Evolutionary conservation across 2,797 vertebrate genomes (phyloP), one percentile per base, ranked within the genome.

Genomic region (Anomalospiza imberbis): DNA sequence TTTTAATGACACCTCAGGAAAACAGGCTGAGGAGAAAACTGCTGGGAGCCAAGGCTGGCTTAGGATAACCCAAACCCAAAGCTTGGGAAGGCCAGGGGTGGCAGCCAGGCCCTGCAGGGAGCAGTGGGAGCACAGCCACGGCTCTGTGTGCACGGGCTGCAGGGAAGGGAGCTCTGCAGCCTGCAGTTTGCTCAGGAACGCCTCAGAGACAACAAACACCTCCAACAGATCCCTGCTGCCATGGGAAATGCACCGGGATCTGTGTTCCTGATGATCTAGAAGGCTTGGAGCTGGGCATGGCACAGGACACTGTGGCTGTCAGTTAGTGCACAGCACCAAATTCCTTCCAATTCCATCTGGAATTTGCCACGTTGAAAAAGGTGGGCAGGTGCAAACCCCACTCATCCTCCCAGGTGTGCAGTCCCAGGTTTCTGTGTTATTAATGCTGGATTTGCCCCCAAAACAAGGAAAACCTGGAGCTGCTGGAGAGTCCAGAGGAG

Each of bases 391-490:
- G 17, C 15, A 60, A 80, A 62, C 2, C 17, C 42, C 42, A 16
- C 70, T 31, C 9, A 0, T 5, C 7, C 38, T 50, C 61, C 26
- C 1, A 2, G 40, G 20, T 4, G 2, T 44, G 66, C 57, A 40
- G 8, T 16, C 2, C 20, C 47, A 12, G 22, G 15, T 22, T 32
- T n/a, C 20, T 18, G 1, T 24, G 5, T 18, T 9, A 34, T 25
- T 7, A 17, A 42, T 13, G 65, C 9, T 50, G 66, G 14, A 4
- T 57, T 28, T 62, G 20, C 1, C 29, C 10, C 11, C 40, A 61
- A 0, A 26, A 48, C 34, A 57, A 7, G 31, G 9, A 21, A 24
- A 32, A 36, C 1, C 0, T 11, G 57, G 73, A 61, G 18, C 17
- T 67, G 24, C 24, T 68, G 72, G 4, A 45, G 42, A 32, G 31